Percentiles rank a stretch among this genome's conserved stretches.
Conservation (phyloP, 2,113 vertebrate species). For the Xiphorhynchus elegans region DNA sequence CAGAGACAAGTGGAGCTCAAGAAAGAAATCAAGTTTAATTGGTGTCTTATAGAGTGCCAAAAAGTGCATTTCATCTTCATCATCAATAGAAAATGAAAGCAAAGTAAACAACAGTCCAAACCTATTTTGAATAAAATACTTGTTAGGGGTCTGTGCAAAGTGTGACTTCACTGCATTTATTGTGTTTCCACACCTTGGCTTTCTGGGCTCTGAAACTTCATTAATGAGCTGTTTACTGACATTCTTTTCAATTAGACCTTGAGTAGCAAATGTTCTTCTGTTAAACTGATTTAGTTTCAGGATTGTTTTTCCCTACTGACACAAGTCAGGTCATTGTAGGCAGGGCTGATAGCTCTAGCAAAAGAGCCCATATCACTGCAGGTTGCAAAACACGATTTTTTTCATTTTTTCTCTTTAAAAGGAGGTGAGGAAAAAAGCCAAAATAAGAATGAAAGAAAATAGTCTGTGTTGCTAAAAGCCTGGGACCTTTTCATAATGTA, state of each 20-base stretch:
- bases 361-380: background rate
- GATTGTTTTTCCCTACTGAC: background rate
- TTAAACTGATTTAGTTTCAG: background rate
- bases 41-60: background rate
- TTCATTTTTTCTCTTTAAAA: background rate
- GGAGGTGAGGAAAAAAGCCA: background rate
- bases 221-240: slow-evolving; percentile 24
- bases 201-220: background rate
- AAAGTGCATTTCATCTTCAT: slow-evolving; percentile 47
- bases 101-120: background rate
- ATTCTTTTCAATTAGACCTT: slow-evolving; percentile 26
- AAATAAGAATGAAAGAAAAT: background rate
- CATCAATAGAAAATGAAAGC: slow-evolving; percentile 23
- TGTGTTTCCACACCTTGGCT: background rate
- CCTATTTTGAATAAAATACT: background rate
- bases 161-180: background rate
- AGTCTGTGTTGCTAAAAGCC: background rate
- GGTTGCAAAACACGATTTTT: background rate
- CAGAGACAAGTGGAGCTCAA: slow-evolving; percentile 13
- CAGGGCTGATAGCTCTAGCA: background rate
- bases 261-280: background rate
- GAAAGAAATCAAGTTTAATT: slow-evolving; percentile 56
- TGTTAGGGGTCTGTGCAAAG: background rate
- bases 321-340: background rate
- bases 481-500: background rate